These are phyloP conservation scores for Motacilla alba DNA, from an alignment of 2,113 vertebrate species.

Conservation along the genomic window DNA sequence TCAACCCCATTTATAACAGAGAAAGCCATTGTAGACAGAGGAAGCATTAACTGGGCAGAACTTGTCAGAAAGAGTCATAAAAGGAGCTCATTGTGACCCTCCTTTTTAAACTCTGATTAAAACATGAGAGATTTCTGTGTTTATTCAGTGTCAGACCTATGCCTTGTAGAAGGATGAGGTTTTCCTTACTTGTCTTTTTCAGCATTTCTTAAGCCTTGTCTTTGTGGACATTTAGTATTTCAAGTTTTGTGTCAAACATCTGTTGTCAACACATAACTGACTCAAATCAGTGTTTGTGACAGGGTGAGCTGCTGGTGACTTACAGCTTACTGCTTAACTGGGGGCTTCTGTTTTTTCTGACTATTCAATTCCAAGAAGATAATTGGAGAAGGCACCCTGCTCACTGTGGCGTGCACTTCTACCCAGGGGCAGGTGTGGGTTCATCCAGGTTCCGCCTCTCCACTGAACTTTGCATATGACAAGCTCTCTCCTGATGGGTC, in stretches of 20 bases:
- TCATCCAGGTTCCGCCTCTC: neutral
- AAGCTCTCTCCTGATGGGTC: conserved; percentile 30
- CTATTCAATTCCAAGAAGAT: neutral
- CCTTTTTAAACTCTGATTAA: neutral
- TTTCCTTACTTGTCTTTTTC: neutral
- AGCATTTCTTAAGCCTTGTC: neutral
- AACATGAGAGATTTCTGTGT: neutral
- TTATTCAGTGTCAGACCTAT: neutral
- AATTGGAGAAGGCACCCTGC: conserved; percentile 8
- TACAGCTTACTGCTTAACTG: neutral
- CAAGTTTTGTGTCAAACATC: neutral
- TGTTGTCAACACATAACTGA: neutral
- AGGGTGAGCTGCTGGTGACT: neutral
- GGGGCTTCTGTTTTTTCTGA: neutral
- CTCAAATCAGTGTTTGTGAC: neutral
- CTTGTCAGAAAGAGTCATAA: neutral
- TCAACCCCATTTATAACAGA: neutral
- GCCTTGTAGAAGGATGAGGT: neutral
- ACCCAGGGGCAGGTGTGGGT: neutral
- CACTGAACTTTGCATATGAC: neutral
- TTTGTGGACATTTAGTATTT: neutral
- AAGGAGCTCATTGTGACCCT: neutral
- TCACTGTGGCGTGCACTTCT: neutral
- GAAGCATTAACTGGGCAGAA: neutral
- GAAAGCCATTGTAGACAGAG: neutral